These are phyloP conservation scores for Lasioglossum baleicum DNA, from an alignment of 1,140 invertebrate genomes.

Conservation along the genomic window DNA sequence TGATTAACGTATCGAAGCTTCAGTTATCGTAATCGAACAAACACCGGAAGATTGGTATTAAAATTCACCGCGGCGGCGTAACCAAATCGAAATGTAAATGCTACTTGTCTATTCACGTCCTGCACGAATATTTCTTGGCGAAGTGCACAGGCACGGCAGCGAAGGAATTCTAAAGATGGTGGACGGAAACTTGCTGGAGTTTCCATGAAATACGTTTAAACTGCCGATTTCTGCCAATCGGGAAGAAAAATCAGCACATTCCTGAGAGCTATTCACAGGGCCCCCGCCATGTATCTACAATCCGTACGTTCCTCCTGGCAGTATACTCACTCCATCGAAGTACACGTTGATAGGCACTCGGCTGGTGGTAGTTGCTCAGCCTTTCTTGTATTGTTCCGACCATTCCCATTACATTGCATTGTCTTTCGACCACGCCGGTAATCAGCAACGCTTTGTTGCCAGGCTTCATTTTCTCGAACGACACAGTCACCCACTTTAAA, in stretches of 20 bases:
- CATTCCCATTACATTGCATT: conserved; percentile 62
- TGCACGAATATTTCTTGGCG: too few relatives aligned
- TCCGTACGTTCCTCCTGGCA: conserved; percentile 13
- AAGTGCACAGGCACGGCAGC: too few relatives aligned
- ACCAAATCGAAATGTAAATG: too few relatives aligned
- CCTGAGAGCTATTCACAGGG: conserved; percentile 3
- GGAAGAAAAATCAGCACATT: neutral
- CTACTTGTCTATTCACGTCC: too few relatives aligned
- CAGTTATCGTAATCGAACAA: too few relatives aligned
- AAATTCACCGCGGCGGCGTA: too few relatives aligned
- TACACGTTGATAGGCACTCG: conserved; percentile 53
- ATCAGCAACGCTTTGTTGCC: conserved; percentile 57
- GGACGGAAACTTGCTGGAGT: too few relatives aligned
- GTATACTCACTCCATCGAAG: conserved; percentile 32
- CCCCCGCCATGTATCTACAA: conserved; percentile 4
- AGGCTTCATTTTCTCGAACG: conserved; percentile 56
- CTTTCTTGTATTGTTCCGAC: conserved; percentile 56
- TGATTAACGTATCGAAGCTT: too few relatives aligned
- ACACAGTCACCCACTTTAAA: conserved; percentile 31
- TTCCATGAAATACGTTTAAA: neutral
- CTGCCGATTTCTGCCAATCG: neutral
- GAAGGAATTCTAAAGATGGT: too few relatives aligned
- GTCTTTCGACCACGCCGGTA: conserved; percentile 55
- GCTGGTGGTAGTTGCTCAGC: conserved; percentile 48
- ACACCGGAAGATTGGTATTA: too few relatives aligned